Evolutionary conservation across 2,888 invertebrate species (phyloP).

Genomic region (Acleris sparsana): DNA sequence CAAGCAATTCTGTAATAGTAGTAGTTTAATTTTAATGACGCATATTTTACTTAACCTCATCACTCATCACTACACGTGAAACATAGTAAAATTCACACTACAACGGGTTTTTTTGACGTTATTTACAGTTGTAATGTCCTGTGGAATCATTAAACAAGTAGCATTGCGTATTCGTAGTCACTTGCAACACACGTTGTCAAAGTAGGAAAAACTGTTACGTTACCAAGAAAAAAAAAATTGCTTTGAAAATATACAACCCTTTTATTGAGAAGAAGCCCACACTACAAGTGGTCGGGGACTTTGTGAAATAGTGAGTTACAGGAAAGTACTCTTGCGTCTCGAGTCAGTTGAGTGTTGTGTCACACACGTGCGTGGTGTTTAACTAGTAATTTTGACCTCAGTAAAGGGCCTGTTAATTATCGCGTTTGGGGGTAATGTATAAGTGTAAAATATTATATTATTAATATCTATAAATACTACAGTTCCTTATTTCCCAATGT

Average conservation of each 20-base stretch:
- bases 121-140: background rate
- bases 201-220: too few relatives aligned
- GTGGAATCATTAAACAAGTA: background rate
- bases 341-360: constrained; percentile 44
- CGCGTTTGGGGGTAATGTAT: too few relatives aligned
- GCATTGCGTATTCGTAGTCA: too few relatives aligned
- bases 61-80: constrained; percentile 1
- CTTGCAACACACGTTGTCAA: too few relatives aligned
- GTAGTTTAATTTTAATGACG: constrained; percentile 12
- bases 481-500: too few relatives aligned
- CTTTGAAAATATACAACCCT: background rate
- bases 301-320: constrained; percentile 60
- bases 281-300: constrained; percentile 44
- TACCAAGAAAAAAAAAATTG: too few relatives aligned
- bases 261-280: constrained; percentile 4
- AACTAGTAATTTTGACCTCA: background rate
- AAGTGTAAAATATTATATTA: too few relatives aligned
- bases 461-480: too few relatives aligned
- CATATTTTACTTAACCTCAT: constrained; percentile 16
- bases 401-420: background rate
- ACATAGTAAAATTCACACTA: background rate
- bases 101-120: background rate
- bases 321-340: constrained; percentile 48
- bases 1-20: constrained; percentile 1
- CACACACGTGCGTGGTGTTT: constrained; percentile 6